Evolutionary conservation across 2,113 vertebrate genomes (phyloP), one percentile per base, ranked within the genome.

Genomic region (Plestiodon gilberti): DNA sequence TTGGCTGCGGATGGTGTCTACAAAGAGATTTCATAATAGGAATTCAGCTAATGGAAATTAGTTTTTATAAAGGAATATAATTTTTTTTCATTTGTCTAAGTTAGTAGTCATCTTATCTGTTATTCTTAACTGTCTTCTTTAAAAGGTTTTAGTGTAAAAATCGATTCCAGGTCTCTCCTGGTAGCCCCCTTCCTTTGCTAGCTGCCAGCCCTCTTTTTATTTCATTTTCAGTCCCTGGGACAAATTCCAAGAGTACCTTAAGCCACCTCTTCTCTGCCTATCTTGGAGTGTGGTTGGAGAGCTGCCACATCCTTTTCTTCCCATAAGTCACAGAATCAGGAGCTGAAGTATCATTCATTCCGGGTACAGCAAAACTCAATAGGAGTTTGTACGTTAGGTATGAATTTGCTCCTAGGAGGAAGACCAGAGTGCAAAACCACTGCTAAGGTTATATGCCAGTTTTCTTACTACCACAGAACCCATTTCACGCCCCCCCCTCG

Each of bases 1-100:
- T 81, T 93, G 77, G 33, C 61, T 78, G 38, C 71, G 40, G 74
- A 88, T 88, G 81, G 38, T 78, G 30, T 8, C 83, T 87, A 52
- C 85, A 86, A 93, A 81, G 77, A 82, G 69, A 18, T 70, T n/a
- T 38, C 77, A 82, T 87, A 89, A 90, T 35, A 62, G n/a, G 52
- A 87, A 69, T 4, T 69, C 81, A 61, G 65, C 74, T 81, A 82
- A 7, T 67, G 43, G 43, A 59, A 84, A 89, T 84, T 88, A 0
- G 43, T 64, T 86, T 91, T 64, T 84, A 13, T 78, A 84, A 82
- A 88, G 89, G 83, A 88, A 78, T 89, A 87, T 71, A 87, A 59
- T 84, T 85, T 59, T 83, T n/a, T n/a, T 79, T 18, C 9, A 81
- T 92, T 69, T 90, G 86, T 15, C 88, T 89, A 73, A 69, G 35